These are phyloP conservation scores for Rhabditoides inermis DNA, from an alignment of 2,888 invertebrate species.

Conservation along the genomic window DNA sequence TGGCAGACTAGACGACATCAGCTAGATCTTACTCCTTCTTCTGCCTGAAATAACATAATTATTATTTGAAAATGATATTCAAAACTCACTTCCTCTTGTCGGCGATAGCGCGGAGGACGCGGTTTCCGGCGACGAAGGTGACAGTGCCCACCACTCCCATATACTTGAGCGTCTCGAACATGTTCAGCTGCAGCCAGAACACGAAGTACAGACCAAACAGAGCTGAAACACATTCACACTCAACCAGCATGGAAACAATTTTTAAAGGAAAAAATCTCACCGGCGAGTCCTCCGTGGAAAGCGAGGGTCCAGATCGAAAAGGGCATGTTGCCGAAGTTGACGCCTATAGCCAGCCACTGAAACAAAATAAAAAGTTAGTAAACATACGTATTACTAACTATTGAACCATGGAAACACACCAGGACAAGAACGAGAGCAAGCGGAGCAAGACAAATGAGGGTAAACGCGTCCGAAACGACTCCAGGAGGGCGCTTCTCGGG, in stretches of 20 bases:
- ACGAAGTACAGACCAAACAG: conserved; percentile 78
- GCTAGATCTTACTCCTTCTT: too few relatives aligned
- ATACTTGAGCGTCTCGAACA: conserved; percentile 89
- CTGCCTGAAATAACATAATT: too few relatives aligned
- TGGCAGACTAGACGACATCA: too few relatives aligned
- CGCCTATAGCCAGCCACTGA: conserved; percentile 74
- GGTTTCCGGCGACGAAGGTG: conserved; percentile 86
- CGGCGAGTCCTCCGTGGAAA: conserved; percentile 81
- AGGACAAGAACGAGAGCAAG: conserved; percentile 72
- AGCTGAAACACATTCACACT: conserved; percentile 57
- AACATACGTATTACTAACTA: background rate
- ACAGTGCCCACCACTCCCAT: conserved; percentile 74
- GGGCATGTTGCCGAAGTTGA: conserved; percentile 77
- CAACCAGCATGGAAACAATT: conserved; percentile 9
- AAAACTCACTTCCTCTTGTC: conserved; percentile 20
- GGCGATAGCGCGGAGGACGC: conserved; percentile 62
- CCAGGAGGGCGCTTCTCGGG: conserved; percentile 84
- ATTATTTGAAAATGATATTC: too few relatives aligned
- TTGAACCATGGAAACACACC: conserved; percentile 54
- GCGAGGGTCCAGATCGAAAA: conserved; percentile 70
- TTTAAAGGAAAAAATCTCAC: conserved; percentile 54
- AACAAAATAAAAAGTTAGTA: conserved; percentile 8
- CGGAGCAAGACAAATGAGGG: conserved; percentile 72
- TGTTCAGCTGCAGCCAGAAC: conserved; percentile 86
- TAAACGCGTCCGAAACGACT: conserved; percentile 80